phyloP scores from a whole-genome alignment of 2,888 invertebrate species.

The Cephus pulcher region DNA sequence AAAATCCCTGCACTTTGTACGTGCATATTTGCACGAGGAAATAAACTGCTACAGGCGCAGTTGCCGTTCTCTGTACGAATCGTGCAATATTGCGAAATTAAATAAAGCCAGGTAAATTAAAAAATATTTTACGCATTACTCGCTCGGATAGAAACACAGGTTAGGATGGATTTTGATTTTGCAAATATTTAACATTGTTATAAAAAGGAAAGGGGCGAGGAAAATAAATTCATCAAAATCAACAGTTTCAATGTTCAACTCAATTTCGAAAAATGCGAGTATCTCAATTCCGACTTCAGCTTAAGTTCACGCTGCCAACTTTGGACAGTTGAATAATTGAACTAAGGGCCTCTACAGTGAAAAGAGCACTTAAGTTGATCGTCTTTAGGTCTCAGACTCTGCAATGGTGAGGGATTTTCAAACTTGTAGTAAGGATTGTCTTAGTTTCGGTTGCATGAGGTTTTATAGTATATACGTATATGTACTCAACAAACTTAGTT shows the following conservation, averaged over 20 bases:
- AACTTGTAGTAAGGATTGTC: conserved; percentile 53
- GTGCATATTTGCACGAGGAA: background rate
- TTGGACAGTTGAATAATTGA: conserved; percentile 42
- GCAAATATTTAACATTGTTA: background rate
- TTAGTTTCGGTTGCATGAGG: conserved; percentile 47
- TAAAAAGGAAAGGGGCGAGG: no score
- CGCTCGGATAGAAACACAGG: background rate
- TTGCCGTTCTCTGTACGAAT: background rate
- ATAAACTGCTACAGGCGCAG: background rate
- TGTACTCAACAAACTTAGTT: conserved; percentile 46
- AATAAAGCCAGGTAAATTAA: background rate
- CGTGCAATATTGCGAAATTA: background rate
- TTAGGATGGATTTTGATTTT: background rate
- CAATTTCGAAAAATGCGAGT: background rate
- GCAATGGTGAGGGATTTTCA: conserved; percentile 40
- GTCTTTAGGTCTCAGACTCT: conserved; percentile 52
- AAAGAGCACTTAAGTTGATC: conserved; percentile 51
- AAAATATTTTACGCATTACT: background rate
- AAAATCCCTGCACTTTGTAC: background rate
- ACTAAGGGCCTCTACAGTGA: conserved; percentile 25
- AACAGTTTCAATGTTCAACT: background rate
- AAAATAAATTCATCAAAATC: background rate
- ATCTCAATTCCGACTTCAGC: background rate
- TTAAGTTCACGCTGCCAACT: conserved; percentile 27
- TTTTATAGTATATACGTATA: conserved; percentile 41